Percentiles rank a stretch among this genome's conserved stretches.
These are phyloP conservation scores for Diachrysia chrysitis DNA, from an alignment of 2,888 invertebrate genomes.

Conservation along the genomic window DNA sequence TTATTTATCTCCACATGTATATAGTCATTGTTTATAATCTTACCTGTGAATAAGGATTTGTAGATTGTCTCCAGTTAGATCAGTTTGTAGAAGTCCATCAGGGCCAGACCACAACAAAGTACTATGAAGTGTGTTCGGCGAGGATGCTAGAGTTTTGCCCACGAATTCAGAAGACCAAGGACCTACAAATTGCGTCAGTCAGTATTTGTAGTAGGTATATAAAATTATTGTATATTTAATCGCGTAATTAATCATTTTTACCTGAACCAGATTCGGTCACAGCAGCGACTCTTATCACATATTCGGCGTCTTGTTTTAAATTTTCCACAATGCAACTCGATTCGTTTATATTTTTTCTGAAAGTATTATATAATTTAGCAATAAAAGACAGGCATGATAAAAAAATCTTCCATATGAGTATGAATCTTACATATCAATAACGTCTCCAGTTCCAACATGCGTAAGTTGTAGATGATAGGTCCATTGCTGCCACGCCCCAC, in stretches of 20 bases:
- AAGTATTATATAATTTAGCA: constrained; percentile 29
- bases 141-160: constrained; percentile 91
- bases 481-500: constrained; percentile 92
- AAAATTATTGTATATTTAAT: background rate
- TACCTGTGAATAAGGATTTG: constrained; percentile 91
- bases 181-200: constrained; percentile 78
- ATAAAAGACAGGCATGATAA: no score
- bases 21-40: constrained; percentile 1
- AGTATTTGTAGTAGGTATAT: background rate
- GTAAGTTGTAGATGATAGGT: constrained; percentile 93
- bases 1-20: background rate
- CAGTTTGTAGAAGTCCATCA: constrained; percentile 94
- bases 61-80: constrained; percentile 94
- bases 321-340: constrained; percentile 91
- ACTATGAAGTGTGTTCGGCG: constrained; percentile 89
- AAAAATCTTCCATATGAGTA: background rate
- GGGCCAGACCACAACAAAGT: constrained; percentile 93
- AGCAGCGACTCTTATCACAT: constrained; percentile 94
- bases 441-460: constrained; percentile 79
- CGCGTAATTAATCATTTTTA: no score
- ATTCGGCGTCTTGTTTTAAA: constrained; percentile 93
- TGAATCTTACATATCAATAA: constrained; percentile 76
- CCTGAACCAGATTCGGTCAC: constrained; percentile 92
- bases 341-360: constrained; percentile 87
- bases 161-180: constrained; percentile 94